These are phyloP conservation scores for Diadegma fenestrale DNA, from an alignment of 2,888 invertebrate genomes.

Conservation along the genomic window DNA sequence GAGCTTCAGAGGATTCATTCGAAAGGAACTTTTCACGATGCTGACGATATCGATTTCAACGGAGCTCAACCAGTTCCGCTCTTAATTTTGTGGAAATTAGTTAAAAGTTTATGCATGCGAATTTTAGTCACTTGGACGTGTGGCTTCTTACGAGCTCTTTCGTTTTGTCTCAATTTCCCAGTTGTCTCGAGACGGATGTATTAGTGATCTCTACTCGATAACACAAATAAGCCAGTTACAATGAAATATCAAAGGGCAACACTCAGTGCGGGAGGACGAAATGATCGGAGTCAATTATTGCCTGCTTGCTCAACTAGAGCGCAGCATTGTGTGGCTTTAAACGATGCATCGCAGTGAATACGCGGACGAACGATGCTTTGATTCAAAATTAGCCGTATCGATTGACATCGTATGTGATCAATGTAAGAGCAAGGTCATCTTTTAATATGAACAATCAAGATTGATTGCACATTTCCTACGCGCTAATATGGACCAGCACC, in stretches of 20 bases:
- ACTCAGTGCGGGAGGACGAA: slow-evolving; percentile 61
- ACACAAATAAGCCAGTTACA: slow-evolving; percentile 26
- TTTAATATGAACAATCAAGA: slow-evolving; percentile 60
- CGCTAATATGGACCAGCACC: neutral
- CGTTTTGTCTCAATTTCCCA: slow-evolving; percentile 29
- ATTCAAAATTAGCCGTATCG: slow-evolving; percentile 64
- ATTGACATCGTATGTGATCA: slow-evolving; percentile 57
- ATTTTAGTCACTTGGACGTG: neutral
- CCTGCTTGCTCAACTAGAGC: slow-evolving; percentile 39
- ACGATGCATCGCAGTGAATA: slow-evolving; percentile 21
- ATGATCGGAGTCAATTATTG: slow-evolving; percentile 67
- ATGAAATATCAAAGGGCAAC: slow-evolving; percentile 60
- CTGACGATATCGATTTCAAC: neutral
- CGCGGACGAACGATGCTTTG: slow-evolving; percentile 44
- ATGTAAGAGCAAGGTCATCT: slow-evolving; percentile 67
- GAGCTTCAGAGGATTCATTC: neutral
- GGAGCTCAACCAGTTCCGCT: neutral
- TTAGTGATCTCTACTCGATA: slow-evolving; percentile 32
- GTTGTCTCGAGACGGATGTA: slow-evolving; percentile 29
- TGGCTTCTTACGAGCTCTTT: neutral
- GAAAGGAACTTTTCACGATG: neutral
- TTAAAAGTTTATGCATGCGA: neutral
- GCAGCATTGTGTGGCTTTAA: slow-evolving; percentile 12
- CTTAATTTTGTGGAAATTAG: neutral
- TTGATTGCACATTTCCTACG: slow-evolving; percentile 64